These are phyloP conservation scores for Aproaerema taeniolella DNA, from an alignment of 2,888 invertebrate genomes.

Conservation along the genomic window DNA sequence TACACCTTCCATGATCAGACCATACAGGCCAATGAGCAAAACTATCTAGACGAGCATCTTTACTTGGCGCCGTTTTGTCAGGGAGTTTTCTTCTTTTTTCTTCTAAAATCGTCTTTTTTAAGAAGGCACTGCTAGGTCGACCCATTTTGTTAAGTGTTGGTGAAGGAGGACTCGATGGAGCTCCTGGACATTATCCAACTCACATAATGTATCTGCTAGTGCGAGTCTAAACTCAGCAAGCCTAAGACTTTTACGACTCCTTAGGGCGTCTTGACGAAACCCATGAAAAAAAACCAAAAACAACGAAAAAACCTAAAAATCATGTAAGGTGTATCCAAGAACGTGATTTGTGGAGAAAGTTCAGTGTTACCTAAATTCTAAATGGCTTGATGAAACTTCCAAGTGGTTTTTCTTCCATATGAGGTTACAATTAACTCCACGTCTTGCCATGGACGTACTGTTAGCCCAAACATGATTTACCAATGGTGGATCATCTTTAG, in stretches of 20 bases:
- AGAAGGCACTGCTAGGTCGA: background rate
- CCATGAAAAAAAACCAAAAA: constrained; percentile 18
- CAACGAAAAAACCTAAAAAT: background rate
- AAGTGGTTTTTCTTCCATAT: background rate
- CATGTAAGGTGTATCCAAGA: background rate
- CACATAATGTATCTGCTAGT: background rate
- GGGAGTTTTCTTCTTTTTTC: background rate
- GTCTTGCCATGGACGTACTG: background rate
- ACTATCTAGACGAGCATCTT: background rate
- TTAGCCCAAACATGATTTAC: background rate
- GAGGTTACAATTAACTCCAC: background rate
- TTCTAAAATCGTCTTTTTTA: background rate
- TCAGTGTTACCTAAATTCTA: background rate
- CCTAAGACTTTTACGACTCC: background rate
- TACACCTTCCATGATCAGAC: background rate
- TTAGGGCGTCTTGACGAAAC: constrained; percentile 7
- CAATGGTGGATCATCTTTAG: background rate
- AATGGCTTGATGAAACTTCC: background rate
- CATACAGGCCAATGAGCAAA: background rate
- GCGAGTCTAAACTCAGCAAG: background rate
- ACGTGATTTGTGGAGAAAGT: background rate
- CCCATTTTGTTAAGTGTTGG: background rate
- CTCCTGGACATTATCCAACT: background rate
- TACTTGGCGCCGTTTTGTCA: background rate
- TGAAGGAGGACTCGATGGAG: background rate